A percentile compares a stretch with the other conserved stretches of the same genome.
Evolutionary conservation across 2,888 invertebrate species (phyloP).

Genomic region (Andricus curvator): DNA sequence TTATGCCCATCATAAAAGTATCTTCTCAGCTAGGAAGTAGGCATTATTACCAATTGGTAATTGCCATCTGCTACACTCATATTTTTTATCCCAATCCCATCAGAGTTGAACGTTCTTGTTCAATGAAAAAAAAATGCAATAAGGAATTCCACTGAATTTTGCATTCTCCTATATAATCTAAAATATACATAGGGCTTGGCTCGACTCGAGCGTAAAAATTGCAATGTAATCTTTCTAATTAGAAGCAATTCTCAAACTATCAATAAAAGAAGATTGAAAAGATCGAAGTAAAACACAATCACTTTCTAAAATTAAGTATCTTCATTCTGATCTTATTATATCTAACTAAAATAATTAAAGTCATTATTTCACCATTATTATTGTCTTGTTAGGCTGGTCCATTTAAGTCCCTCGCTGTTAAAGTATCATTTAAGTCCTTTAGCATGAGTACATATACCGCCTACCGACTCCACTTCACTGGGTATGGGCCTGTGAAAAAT

Average conservation of each 20-base stretch:
- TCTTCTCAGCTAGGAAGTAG: neutral
- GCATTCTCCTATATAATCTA: neutral
- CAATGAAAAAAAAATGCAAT: neutral
- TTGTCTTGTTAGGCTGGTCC: too few species aligned
- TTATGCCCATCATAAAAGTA: conserved; percentile 3
- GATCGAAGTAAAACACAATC: neutral
- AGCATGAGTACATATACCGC: too few species aligned
- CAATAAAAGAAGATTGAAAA: neutral
- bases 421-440: too few species aligned
- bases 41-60: conserved; percentile 11
- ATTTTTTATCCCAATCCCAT: neutral
- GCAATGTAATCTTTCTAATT: neutral
- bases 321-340: neutral
- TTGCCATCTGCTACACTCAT: neutral
- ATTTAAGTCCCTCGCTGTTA: too few species aligned
- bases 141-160: neutral
- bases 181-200: neutral
- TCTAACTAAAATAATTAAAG: too few species aligned
- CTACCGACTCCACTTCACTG: too few species aligned
- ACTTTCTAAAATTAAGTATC: neutral
- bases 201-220: neutral
- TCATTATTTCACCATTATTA: too few species aligned
- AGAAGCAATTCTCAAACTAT: neutral
- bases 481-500: too few species aligned
- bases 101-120: neutral